Percentiles rank a stretch among this genome's conserved stretches.
These are phyloP conservation scores for Metaphire vulgaris DNA, from an alignment of 1,140 invertebrate species.

Conservation along the genomic window DNA sequence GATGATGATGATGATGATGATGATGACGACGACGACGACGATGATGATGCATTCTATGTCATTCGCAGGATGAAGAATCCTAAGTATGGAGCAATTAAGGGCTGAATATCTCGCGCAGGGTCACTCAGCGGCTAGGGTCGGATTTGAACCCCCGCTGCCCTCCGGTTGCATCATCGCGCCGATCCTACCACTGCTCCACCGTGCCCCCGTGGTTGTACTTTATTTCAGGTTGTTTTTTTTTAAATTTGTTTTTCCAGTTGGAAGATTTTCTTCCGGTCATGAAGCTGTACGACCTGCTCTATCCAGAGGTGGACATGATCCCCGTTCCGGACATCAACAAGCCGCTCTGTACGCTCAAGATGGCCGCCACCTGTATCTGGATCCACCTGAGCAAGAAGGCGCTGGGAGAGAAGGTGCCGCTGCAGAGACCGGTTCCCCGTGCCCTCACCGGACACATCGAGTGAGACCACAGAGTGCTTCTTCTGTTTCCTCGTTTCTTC, in stretches of 20 bases:
- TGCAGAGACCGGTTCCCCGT: conserved; percentile 70
- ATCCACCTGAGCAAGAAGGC: conserved; percentile 91
- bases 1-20: too few species aligned
- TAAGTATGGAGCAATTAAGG: too few species aligned
- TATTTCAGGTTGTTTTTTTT: too few species aligned
- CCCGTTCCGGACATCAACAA: conserved; percentile 81
- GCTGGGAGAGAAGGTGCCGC: conserved; percentile 62
- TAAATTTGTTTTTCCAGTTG: conserved; percentile 60
- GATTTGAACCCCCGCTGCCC: too few species aligned
- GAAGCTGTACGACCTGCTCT: conserved; percentile 82
- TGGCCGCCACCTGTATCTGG: conserved; percentile 92
- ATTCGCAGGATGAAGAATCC: too few species aligned
- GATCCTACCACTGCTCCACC: too few species aligned
- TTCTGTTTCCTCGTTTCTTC: neutral
- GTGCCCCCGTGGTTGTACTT: too few species aligned
- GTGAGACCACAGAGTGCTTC: conserved; percentile 34
- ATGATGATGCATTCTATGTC: too few species aligned
- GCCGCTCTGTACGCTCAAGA: conserved; percentile 74
- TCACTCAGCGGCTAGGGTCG: too few species aligned
- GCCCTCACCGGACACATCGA: conserved; percentile 69
- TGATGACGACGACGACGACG: too few species aligned
- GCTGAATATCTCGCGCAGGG: too few species aligned
- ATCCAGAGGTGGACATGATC: conserved; percentile 81
- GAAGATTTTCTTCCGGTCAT: conserved; percentile 84
- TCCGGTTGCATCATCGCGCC: too few species aligned